Evolutionary conservation across 2,797 vertebrate genomes (phyloP).

Genomic region (Catostomus latipinnis): DNA sequence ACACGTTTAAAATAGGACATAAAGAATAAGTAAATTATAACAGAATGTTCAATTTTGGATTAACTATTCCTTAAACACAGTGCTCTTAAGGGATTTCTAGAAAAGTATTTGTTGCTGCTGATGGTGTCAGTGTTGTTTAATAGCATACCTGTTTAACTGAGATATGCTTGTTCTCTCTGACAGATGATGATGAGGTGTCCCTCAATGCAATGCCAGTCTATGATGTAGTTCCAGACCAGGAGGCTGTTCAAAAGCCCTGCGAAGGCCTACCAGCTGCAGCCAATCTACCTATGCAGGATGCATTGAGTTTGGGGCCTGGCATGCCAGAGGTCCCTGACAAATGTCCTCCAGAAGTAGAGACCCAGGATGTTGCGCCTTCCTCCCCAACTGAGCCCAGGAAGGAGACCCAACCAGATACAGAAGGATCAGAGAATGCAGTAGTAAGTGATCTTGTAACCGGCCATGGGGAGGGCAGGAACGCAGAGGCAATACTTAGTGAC

Average conservation of each 20-base stretch:
- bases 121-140: neutral
- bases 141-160: slow-evolving; percentile 1
- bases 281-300: slow-evolving; percentile 73
- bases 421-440: slow-evolving; percentile 5
- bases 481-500: slow-evolving; percentile 6
- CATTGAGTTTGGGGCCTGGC: slow-evolving; percentile 76
- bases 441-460: slow-evolving; percentile 17
- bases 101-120: neutral
- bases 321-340: slow-evolving; percentile 78
- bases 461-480: neutral
- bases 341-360: slow-evolving; percentile 47
- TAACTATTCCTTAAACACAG: too few species aligned
- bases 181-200: slow-evolving; percentile 95
- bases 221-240: slow-evolving; percentile 69
- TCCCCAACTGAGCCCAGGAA: slow-evolving; percentile 48
- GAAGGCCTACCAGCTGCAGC: slow-evolving; percentile 63
- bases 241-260: slow-evolving; percentile 70
- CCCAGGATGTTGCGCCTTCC: slow-evolving; percentile 31
- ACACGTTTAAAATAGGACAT: too few species aligned
- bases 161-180: slow-evolving; percentile 49
- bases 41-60: too few species aligned
- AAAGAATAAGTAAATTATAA: too few species aligned
- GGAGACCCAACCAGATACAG: slow-evolving; percentile 61
- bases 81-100: neutral
- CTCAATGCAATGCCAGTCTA: slow-evolving; percentile 81